phyloP scores from a whole-genome alignment of 2,113 vertebrate genomes.

The Rhea americana region DNA sequence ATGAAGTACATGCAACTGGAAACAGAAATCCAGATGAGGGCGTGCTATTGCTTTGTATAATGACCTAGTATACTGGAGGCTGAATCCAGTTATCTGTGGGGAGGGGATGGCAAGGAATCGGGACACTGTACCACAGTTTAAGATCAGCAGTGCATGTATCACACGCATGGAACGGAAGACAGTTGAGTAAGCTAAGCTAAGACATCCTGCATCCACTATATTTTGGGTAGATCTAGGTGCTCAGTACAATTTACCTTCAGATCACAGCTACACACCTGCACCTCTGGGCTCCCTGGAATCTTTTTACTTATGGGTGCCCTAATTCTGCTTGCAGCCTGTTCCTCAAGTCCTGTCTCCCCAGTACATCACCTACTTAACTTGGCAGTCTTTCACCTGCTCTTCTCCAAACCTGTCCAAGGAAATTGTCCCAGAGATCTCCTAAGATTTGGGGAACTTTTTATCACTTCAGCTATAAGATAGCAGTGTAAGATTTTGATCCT shows the following conservation, averaged over 20 bases:
- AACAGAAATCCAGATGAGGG: constrained; percentile 44
- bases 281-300: not conserved
- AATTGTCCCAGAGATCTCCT: not conserved
- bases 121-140: rapidly evolving
- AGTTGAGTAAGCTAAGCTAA: not conserved
- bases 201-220: rapidly evolving
- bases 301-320: not conserved
- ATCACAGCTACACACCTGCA: rapidly evolving
- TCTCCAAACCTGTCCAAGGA: not conserved
- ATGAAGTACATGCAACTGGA: rapidly evolving
- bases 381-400: rapidly evolving
- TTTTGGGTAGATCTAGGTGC: not conserved
- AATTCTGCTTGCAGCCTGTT: not conserved
- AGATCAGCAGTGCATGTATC: not conserved
- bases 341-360: not conserved
- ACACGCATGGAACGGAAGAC: rapidly evolving
- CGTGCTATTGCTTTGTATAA: constrained; percentile 17
- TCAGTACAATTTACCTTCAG: rapidly evolving
- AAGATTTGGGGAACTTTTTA: not conserved
- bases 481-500: not conserved
- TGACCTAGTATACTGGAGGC: not conserved
- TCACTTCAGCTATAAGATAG: not conserved
- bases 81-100: rapidly evolving
- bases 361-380: not conserved
- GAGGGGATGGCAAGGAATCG: not conserved